phyloP scores from a whole-genome alignment of 1,140 invertebrate genomes.

The Tetramorium alpestre region DNA sequence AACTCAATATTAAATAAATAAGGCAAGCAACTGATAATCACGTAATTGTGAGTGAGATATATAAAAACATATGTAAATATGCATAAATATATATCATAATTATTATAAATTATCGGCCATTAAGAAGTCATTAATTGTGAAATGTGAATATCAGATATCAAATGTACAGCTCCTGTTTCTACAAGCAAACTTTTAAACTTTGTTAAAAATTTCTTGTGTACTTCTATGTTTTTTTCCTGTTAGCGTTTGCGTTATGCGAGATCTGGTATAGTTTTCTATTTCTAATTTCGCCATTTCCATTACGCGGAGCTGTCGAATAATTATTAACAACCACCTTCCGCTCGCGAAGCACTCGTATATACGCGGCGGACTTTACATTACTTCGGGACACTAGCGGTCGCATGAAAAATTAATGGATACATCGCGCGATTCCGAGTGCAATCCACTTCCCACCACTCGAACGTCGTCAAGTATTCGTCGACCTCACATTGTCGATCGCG shows the following conservation, averaged over 20 bases:
- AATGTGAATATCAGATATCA: neutral
- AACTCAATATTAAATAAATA: neutral
- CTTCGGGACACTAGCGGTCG: neutral
- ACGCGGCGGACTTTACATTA: conserved; percentile 20
- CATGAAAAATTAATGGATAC: conserved; percentile 60
- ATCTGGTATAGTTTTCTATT: neutral
- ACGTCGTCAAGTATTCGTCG: neutral
- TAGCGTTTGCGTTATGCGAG: neutral
- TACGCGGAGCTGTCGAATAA: conserved; percentile 47
- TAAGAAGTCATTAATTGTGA: neutral
- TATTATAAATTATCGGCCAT: neutral
- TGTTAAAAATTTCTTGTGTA: conserved; percentile 8
- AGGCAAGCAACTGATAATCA: neutral
- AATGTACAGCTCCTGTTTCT: neutral
- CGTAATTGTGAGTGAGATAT: neutral
- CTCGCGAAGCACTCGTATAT: conserved; percentile 13
- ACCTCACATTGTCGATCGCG: conserved; percentile 27
- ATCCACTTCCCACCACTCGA: conserved; percentile 16
- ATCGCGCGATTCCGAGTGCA: conserved; percentile 23
- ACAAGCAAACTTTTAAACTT: neutral
- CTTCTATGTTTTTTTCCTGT: neutral
- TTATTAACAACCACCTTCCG: conserved; percentile 36
- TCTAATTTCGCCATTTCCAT: conserved; percentile 41
- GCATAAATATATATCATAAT: neutral
- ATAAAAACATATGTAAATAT: neutral